phyloP scores from a whole-genome alignment of 2,797 vertebrate genomes.

The Sebastes variabilis region DNA sequence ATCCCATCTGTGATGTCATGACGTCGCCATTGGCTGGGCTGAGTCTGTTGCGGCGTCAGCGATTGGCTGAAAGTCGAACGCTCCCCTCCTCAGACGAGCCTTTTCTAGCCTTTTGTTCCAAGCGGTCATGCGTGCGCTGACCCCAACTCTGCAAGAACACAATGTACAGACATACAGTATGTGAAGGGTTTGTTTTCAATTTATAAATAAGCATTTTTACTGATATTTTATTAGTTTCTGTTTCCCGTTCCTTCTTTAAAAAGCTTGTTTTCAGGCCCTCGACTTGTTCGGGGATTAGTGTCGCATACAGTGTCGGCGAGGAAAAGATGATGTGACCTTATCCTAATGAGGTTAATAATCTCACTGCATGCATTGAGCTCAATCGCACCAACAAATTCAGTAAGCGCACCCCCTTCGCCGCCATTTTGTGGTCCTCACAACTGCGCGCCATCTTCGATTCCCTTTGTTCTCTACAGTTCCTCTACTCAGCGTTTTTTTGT shows the following conservation, averaged over 20 bases:
- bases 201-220: not conserved
- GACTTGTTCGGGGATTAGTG: not conserved
- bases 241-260: not conserved
- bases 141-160: constrained; percentile 33
- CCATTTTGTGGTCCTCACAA: constrained; percentile 47
- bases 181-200: not conserved
- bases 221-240: not conserved
- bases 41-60: not conserved
- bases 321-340: constrained; percentile 50
- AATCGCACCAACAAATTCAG: constrained; percentile 23
- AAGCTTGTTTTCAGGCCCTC: not conserved
- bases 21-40: constrained; percentile 47
- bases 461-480: constrained; percentile 7
- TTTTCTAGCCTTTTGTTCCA: constrained; percentile 49
- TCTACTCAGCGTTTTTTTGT: not conserved
- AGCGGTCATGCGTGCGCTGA: constrained; percentile 38
- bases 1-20: constrained; percentile 45
- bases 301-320: constrained; percentile 8
- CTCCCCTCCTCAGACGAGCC: constrained; percentile 1
- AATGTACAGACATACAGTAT: constrained; percentile 27
- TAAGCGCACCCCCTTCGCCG: not conserved
- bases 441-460: not conserved
- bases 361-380: constrained; percentile 8
- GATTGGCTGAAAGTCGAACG: constrained; percentile 48
- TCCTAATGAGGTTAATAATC: constrained; percentile 66